Base-by-base conservation (phyloP, 2,113 vertebrate species). In the Chaenocephalus aceratus region DNA sequence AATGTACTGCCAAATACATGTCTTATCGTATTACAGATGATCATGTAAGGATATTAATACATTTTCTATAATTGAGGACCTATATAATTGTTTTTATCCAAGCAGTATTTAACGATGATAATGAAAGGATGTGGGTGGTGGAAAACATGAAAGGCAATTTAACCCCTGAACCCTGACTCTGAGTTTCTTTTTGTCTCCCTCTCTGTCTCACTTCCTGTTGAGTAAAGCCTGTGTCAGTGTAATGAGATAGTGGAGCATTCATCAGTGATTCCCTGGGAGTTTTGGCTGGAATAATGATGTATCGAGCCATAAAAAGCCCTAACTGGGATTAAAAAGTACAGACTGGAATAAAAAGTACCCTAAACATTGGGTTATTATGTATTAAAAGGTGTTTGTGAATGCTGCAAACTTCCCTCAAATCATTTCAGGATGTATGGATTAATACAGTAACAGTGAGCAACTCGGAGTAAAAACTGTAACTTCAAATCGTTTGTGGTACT, bases 191-290 rank as follows among this genome's bases (percentile, higher is more conserved):
- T 80, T 70, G 46, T 69, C 56, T 81, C 23, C n/a, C 11, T 62
- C 14, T 77, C 51, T 70, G 23, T 71, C 66, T 21, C 44, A 85
- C 81, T 88, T 92, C 77, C 79, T 86, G 80, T 86, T 58, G 74
- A 62, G 49, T 71, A 62, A 81, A 85, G 72, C 72, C 63, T 23
- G 77, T 14, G 52, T 83, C 56, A 59, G 49, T 21, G 41, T 21
- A 54, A 30, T 67, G 64, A 72, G 64, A 56, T 21, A 41, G 30
- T 14, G 52, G 53, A 45, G 13, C 71, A 5, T 46, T 45, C 23
- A 60, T 49, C 4, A n/a, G 65, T 12, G 45, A 12, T 48, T 65
- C 2, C 8, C 44, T 48, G 14, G 46, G 51, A 36, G 70, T 34
- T 65, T 10, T 12, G 34, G 77, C 23, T 30, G 30, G 46, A 56